Evolutionary conservation across 2,888 invertebrate species (phyloP).

Genomic region (Candidula unifasciata): DNA sequence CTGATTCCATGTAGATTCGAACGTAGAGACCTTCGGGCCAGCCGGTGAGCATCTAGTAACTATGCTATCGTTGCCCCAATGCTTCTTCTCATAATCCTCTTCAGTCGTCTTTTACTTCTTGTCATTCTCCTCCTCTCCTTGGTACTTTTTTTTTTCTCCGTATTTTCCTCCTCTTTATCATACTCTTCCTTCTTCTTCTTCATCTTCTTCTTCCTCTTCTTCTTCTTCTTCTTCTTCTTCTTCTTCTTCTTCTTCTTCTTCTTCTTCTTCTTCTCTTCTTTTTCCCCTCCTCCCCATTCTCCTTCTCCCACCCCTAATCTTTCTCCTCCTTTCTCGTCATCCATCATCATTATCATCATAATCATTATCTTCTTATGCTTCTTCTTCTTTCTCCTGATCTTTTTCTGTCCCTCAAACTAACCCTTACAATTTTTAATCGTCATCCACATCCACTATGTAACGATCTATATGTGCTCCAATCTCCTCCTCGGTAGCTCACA

Average conservation of each 20-base stretch:
- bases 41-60: too few species aligned
- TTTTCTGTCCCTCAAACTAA: too few species aligned
- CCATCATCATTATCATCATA: background rate
- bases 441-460: too few species aligned
- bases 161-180: background rate
- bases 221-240: background rate
- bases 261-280: slow-evolving; percentile 3
- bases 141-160: background rate
- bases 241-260: background rate
- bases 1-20: too few species aligned
- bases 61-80: too few species aligned
- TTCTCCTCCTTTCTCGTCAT: background rate
- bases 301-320: background rate
- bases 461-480: too few species aligned
- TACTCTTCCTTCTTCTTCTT: background rate
- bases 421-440: too few species aligned
- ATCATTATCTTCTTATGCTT: slow-evolving; percentile 9
- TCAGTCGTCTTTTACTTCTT: background rate
- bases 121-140: background rate
- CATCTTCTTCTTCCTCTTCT: background rate
- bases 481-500: too few species aligned
- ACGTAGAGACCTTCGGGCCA: too few species aligned
- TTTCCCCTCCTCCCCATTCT: background rate
- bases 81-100: background rate
- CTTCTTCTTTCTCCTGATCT: background rate